A percentile compares a stretch with the other conserved stretches of the same genome.
Evolutionary conservation across 2,797 vertebrate species (phyloP).

Genomic region (Periparus ater): DNA sequence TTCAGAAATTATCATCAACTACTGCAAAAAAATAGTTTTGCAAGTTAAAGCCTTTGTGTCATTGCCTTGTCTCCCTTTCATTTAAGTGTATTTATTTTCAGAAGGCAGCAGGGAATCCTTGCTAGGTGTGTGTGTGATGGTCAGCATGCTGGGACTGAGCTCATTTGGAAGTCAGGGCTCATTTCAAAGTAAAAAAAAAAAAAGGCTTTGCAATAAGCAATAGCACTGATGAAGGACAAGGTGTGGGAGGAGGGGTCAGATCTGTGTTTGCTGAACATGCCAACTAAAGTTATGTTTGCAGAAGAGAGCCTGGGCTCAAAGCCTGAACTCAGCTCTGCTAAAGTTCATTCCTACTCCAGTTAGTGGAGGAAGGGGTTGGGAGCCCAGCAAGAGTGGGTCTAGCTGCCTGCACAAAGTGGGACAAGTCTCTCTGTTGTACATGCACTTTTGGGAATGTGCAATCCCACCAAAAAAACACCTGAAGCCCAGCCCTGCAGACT

Average conservation of each 20-base stretch:
- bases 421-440: accelerated
- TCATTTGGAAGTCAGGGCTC: neutral
- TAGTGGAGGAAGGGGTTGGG: neutral
- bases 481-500: neutral
- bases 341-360: neutral
- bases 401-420: neutral
- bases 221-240: neutral
- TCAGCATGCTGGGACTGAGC: neutral
- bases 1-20: neutral
- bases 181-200: conserved; percentile 3
- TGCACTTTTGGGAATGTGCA: neutral
- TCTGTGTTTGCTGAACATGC: neutral
- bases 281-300: neutral
- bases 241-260: neutral
- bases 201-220: neutral
- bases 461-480: neutral
- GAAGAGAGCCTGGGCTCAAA: neutral
- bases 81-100: neutral
- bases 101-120: neutral
- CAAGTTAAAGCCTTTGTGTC: neutral
- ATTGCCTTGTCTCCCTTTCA: neutral
- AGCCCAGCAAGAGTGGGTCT: neutral
- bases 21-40: neutral
- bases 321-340: neutral
- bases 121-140: neutral